Evolutionary conservation across 92 coral and sea anemone genomes (phyloP).

Genomic region (Hydrozoanthus gracilis): DNA sequence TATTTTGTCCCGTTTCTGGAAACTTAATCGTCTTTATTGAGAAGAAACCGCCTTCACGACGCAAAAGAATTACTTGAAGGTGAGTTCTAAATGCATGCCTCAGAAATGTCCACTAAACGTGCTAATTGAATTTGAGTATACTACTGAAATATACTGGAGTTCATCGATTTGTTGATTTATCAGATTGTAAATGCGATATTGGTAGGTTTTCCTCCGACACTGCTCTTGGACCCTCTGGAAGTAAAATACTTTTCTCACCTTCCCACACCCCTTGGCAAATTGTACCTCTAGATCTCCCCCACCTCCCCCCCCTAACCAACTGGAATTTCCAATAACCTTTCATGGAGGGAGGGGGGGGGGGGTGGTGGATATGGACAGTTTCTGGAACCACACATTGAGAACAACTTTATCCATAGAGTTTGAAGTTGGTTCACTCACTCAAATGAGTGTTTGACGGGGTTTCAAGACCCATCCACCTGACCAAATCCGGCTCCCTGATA

Average conservation of each 20-base stretch:
- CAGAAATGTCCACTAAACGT: background rate
- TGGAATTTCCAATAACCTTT: too few relatives aligned
- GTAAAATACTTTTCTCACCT: too few relatives aligned
- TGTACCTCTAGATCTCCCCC: too few relatives aligned
- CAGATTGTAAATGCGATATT: background rate
- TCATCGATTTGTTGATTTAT: background rate
- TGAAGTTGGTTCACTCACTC: too few relatives aligned
- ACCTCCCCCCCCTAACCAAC: too few relatives aligned
- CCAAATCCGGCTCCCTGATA: too few relatives aligned
- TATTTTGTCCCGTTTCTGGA: background rate
- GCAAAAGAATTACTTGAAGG: slow-evolving; percentile 9
- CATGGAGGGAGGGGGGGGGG: too few relatives aligned
- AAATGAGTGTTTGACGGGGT: too few relatives aligned
- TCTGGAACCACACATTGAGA: background rate
- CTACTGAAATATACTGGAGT: background rate
- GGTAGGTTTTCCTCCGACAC: background rate
- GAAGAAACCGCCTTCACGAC: background rate
- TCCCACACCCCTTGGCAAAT: too few relatives aligned
- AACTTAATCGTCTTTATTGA: background rate
- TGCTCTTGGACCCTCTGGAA: background rate
- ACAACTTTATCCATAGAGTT: too few relatives aligned
- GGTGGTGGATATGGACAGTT: background rate
- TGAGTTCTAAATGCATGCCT: background rate
- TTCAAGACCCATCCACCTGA: too few relatives aligned
- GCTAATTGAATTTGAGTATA: background rate